Evolutionary conservation across 2,113 vertebrate species (phyloP), one percentile per base, ranked within the genome.

Genomic region (Rattus rattus): DNA sequence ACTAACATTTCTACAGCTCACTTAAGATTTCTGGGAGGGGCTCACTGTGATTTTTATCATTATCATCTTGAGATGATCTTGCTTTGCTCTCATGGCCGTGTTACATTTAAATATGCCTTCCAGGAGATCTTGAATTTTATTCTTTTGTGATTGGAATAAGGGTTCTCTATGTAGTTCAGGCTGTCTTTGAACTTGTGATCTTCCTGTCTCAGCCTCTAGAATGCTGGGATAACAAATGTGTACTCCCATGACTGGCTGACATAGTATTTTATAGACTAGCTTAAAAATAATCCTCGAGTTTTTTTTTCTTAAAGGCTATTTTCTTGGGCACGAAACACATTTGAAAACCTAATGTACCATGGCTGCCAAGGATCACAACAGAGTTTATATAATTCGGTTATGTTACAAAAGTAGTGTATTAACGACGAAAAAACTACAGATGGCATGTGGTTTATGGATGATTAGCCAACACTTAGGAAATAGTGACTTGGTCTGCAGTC

Each of bases 291-390:
- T 8, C n/a, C 36, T 89, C 6, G 49, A 28, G 9, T 87, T 30
- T 16, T 49, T 49, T 75, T 87, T 73, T 7, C 36, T 72, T 67
- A 56, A 91, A 87, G 6, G 47, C 20, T 92, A 26, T 76, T 91
- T 93, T 91, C 84, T 73, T 86, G 30, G 52, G 81, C 19, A 59
- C 20, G 19, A 95, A 92, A 94, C 17, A 61, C 94, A 67, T 52
- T 70, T 88, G 67, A 76, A 96, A 96, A 90, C 43, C 16, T 77
- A 70, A 69, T 2, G 11, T 65, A 47, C 39, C 10, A 0, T 19
- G 43, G n/a, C 92, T 70, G 43, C 90, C n/a, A 77, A 72, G 3
- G 59, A 92, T 77, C 59, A 73, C 8, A 5, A 63, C 5, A 5
- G 0, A 39, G 33, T 81, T 90, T 89, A 61, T 36, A 79, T 33